Evolutionary conservation across 2,113 vertebrate genomes (phyloP).

Genomic region (Odocoileus hemionus): DNA sequence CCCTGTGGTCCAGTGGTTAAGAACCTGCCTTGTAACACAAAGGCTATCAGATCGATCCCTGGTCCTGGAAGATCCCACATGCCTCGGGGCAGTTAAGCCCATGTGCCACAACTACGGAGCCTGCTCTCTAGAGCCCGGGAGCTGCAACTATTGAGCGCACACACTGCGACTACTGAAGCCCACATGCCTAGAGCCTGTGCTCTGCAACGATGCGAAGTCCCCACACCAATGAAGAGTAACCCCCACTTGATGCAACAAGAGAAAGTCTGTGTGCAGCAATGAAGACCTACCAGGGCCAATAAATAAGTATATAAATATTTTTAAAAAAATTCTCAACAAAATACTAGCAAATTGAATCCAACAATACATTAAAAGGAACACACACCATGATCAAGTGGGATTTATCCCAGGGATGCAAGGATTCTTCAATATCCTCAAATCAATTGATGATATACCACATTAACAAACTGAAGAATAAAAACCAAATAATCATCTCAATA

Average conservation of each 20-base stretch:
- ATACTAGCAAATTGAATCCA: not conserved
- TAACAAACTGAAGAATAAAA: not conserved
- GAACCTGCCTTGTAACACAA: not conserved
- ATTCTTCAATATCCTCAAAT: not conserved
- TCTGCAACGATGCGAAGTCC: not conserved
- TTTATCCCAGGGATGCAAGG: not conserved
- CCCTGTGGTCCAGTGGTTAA: not conserved
- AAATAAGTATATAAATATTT: not conserved
- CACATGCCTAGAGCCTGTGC: not conserved
- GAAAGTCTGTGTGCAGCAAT: not conserved
- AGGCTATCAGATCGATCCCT: not conserved
- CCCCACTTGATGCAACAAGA: not conserved
- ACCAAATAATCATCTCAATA: not conserved
- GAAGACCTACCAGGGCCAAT: not conserved
- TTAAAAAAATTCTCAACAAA: not conserved
- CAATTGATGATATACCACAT: not conserved
- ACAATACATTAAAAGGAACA: not conserved
- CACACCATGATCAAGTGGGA: not conserved
- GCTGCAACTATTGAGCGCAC: not conserved
- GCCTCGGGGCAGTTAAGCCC: not conserved
- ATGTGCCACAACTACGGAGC: not conserved
- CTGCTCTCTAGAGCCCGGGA: not conserved
- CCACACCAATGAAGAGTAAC: not conserved
- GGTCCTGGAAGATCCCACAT: not conserved
- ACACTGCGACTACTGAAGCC: not conserved